Percentiles rank a stretch among this genome's conserved stretches.
phyloP scores from a whole-genome alignment of 2,888 invertebrate genomes.

The Sminthurinus aureus region DNA sequence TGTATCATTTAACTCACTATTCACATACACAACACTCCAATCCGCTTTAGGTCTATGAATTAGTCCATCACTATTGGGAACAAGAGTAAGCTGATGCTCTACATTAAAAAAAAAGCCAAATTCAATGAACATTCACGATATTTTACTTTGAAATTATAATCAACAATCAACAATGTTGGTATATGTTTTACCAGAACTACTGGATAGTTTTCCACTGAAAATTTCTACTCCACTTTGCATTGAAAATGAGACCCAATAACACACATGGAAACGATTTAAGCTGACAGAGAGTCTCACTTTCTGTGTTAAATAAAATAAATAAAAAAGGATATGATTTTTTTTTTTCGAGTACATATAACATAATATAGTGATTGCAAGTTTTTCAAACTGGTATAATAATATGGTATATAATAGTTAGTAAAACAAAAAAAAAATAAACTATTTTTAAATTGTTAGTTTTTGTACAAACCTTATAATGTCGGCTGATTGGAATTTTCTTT shows the following conservation, averaged over 20 bases:
- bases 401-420: too few species aligned
- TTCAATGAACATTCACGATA: neutral
- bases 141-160: neutral
- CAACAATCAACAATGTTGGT: neutral
- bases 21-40: conserved; percentile 93
- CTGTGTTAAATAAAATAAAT: conserved; percentile 2
- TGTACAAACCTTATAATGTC: conserved; percentile 76
- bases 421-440: too few species aligned
- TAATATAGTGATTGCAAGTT: too few species aligned
- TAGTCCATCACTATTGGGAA: conserved; percentile 80
- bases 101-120: neutral
- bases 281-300: conserved; percentile 85
- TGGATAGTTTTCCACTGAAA: conserved; percentile 80
- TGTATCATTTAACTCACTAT: conserved; percentile 89
- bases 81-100: conserved; percentile 70
- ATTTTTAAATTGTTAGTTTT: too few species aligned
- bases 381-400: too few species aligned
- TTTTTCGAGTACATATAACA: too few species aligned
- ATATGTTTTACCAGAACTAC: conserved; percentile 77
- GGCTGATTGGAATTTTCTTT: conserved; percentile 87
- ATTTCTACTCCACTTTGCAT: conserved; percentile 91
- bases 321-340: too few species aligned
- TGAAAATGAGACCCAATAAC: conserved; percentile 98
- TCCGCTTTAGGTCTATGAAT: conserved; percentile 84
- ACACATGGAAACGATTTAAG: conserved; percentile 78